phyloP scores from a whole-genome alignment of 2,113 vertebrate genomes.

The Callionymus lyra region DNA sequence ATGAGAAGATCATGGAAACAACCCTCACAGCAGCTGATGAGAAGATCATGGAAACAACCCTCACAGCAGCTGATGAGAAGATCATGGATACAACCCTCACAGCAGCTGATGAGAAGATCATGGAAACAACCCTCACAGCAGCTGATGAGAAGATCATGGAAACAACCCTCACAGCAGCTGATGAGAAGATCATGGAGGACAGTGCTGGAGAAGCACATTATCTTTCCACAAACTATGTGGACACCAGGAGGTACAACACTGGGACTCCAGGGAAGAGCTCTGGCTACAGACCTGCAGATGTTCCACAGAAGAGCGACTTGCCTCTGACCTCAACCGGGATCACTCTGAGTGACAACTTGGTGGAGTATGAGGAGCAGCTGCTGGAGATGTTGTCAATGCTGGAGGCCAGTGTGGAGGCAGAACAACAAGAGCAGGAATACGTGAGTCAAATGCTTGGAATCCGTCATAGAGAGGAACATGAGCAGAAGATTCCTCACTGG shows the following conservation, averaged over 20 bases:
- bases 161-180: conserved; percentile 1
- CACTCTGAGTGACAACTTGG: conserved; percentile 48
- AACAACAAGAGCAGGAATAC: conserved; percentile 48
- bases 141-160: conserved; percentile 34
- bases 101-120: no score
- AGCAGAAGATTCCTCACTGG: not conserved
- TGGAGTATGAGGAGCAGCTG: conserved; percentile 48
- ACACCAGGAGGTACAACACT: conserved; percentile 29
- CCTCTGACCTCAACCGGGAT: conserved; percentile 43
- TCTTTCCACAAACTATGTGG: conserved; percentile 34
- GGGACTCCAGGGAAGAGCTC: not conserved
- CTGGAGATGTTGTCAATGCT: conserved; percentile 51
- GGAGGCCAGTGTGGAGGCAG: conserved; percentile 42
- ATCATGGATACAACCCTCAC: conserved; percentile 13
- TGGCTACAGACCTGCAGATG: no score
- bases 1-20: conserved; percentile 22
- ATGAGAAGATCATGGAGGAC: no score
- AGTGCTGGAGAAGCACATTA: conserved; percentile 19
- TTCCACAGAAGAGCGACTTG: conserved; percentile 14
- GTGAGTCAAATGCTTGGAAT: conserved; percentile 17
- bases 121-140: conserved; percentile 45
- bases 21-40: not conserved
- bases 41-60: conserved; percentile 26
- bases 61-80: conserved; percentile 41
- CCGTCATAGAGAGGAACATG: not conserved